These are phyloP conservation scores for Sesia apiformis DNA, from an alignment of 2,888 invertebrate genomes.

Conservation along the genomic window DNA sequence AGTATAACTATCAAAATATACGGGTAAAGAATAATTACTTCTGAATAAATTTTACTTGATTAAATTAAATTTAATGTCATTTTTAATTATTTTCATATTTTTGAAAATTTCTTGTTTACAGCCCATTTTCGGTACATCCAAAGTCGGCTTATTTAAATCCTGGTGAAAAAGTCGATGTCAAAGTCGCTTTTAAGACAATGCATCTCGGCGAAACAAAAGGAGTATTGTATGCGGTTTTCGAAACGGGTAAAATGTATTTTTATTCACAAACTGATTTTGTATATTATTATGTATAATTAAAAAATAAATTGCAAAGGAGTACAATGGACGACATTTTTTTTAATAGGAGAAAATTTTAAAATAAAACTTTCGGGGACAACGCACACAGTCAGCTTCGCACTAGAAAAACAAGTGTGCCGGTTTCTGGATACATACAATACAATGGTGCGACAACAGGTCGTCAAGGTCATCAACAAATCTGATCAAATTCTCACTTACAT, in stretches of 20 bases:
- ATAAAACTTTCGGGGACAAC: constrained; percentile 58
- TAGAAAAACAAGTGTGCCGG: constrained; percentile 63
- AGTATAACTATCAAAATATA: too few species aligned
- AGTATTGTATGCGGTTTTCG: constrained; percentile 33
- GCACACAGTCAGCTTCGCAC: constrained; percentile 53
- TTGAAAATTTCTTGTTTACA: constrained; percentile 18
- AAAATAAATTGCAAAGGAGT: neutral
- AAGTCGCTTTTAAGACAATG: constrained; percentile 65
- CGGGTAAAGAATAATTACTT: too few species aligned
- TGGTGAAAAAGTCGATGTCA: constrained; percentile 60
- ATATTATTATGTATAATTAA: neutral
- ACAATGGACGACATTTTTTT: neutral
- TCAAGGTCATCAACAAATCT: constrained; percentile 73
- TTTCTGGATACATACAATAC: constrained; percentile 76
- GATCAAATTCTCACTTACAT: constrained; percentile 66
- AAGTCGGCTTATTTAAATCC: constrained; percentile 63
- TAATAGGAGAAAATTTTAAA: constrained; percentile 60
- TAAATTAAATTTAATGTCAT: too few species aligned
- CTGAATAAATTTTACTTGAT: too few species aligned
- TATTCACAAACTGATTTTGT: neutral
- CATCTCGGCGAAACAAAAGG: constrained; percentile 52
- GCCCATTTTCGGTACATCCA: constrained; percentile 71
- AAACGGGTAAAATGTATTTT: constrained; percentile 40
- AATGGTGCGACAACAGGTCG: constrained; percentile 61
- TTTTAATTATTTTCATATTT: too few species aligned